Evolutionary conservation across 2,888 invertebrate species (phyloP), one percentile per base, ranked within the genome.

Genomic region (Spodoptera littoralis): DNA sequence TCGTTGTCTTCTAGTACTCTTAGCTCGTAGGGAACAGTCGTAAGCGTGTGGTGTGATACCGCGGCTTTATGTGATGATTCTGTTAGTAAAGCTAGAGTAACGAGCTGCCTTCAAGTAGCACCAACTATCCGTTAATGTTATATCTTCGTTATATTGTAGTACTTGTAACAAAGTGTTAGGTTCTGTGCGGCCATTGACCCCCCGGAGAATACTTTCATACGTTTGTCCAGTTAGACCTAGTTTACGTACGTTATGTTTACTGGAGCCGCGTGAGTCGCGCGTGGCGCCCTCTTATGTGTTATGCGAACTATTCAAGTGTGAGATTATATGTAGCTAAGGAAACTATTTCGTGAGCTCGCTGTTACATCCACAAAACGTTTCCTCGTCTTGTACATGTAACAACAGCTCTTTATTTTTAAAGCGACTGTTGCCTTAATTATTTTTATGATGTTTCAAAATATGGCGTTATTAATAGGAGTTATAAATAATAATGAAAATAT

Each of bases 341-440:
- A 79, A 82, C 79, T 83, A 77, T 79, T 80, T 79, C 80, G 73
- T 77, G 63, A 22, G 60, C 70, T 81, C 80, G 81, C 83, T 83
- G 84, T 83, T 84, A 77, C 79, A 86, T 70, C 79, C 85, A 80
- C 81, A 54, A 61, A 41, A 57, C 27, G n/a, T 11, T 59, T 51
- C 58, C 48, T 65, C 36, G 56, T 76, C 65, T 82, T 86, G 83
- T 83, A 83, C 80, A 77, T 84, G 74, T 85, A 84, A 84, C 83
- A 84, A 83, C 81, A 82, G 59, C 24, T 57, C 48, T 76, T 70
- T 73, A 80, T 76, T 79, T 80, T 83, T 72, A 79, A 72, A 80
- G 63, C 62, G 79, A 86, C 81, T 87, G 88, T 90, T 92, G 91
- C 91, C 91, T 92, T 92, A 89, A 82, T 86, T 84, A 79, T 79